Evolutionary conservation across 1,140 invertebrate genomes (phyloP).

Genomic region (Delia radicum): DNA sequence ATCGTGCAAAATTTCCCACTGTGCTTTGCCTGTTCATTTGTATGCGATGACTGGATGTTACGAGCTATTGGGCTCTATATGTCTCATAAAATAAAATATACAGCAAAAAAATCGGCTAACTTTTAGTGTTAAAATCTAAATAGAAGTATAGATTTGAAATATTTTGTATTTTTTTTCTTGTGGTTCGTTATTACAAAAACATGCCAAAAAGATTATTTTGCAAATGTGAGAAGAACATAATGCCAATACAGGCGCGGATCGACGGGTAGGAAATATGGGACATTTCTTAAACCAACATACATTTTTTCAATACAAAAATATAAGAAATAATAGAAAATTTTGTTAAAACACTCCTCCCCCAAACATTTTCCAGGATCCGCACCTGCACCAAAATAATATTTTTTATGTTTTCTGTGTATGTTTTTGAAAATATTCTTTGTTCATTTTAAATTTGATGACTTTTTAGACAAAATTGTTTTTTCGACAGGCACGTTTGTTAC

Average conservation of each 20-base stretch:
- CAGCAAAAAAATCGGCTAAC: background rate
- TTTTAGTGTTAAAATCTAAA: background rate
- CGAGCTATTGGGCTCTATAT: background rate
- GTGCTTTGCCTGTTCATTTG: too few relatives aligned
- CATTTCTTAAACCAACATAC: too few relatives aligned
- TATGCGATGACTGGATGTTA: too few relatives aligned
- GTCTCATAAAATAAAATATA: too few relatives aligned
- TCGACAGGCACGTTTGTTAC: background rate
- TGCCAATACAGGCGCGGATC: too few relatives aligned
- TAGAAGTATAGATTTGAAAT: background rate
- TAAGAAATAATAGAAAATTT: too few relatives aligned
- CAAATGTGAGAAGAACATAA: conserved; percentile 12
- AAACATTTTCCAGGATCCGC: too few relatives aligned
- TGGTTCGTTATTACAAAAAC: background rate
- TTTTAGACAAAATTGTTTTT: background rate
- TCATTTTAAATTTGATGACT: background rate
- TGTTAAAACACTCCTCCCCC: too few relatives aligned
- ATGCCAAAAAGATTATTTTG: conserved; percentile 14
- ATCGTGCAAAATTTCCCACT: too few relatives aligned
- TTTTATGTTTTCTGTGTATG: background rate
- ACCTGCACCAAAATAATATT: too few relatives aligned
- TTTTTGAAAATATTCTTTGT: background rate
- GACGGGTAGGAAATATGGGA: too few relatives aligned
- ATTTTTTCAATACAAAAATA: too few relatives aligned
- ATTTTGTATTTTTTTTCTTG: background rate